These are phyloP conservation scores for Cotesia typhae DNA, from an alignment of 1,140 invertebrate genomes.

Conservation along the genomic window DNA sequence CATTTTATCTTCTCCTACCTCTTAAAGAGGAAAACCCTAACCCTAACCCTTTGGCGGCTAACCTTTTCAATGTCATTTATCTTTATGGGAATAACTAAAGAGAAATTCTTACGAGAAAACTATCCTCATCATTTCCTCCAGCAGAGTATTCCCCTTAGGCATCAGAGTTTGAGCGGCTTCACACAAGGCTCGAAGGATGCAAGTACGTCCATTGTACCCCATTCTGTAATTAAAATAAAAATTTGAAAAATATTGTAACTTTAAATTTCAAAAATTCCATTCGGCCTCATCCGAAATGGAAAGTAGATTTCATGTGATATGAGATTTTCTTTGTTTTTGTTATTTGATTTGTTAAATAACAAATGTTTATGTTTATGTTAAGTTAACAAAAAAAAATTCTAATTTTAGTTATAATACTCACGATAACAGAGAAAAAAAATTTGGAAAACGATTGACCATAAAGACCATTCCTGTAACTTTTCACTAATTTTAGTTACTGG, in stretches of 20 bases:
- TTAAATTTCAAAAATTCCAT: too few species aligned
- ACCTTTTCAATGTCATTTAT: constrained; percentile 20
- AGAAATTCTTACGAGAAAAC: constrained; percentile 71
- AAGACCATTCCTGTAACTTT: too few species aligned
- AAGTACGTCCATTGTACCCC: constrained; percentile 74
- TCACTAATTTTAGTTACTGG: too few species aligned
- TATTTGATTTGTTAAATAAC: too few species aligned
- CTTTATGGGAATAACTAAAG: constrained; percentile 15
- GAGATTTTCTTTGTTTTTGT: too few species aligned
- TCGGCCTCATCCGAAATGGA: too few species aligned
- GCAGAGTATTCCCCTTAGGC: constrained; percentile 70
- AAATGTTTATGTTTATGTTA: too few species aligned
- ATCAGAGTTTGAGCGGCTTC: constrained; percentile 74
- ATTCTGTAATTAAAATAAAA: constrained; percentile 65
- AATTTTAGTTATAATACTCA: too few species aligned
- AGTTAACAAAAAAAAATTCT: too few species aligned
- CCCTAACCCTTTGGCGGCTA: background rate
- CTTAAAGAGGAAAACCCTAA: background rate
- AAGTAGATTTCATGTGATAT: too few species aligned
- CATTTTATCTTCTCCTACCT: background rate
- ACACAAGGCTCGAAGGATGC: constrained; percentile 74
- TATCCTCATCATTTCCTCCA: constrained; percentile 77
- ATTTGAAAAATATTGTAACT: constrained; percentile 9
- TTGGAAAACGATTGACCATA: too few species aligned
- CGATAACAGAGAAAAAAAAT: too few species aligned